Percentiles rank a stretch among this genome's conserved stretches.
Conservation (phyloP, 1,140 invertebrate species). For the Caenorhabditis tropicalis region DNA sequence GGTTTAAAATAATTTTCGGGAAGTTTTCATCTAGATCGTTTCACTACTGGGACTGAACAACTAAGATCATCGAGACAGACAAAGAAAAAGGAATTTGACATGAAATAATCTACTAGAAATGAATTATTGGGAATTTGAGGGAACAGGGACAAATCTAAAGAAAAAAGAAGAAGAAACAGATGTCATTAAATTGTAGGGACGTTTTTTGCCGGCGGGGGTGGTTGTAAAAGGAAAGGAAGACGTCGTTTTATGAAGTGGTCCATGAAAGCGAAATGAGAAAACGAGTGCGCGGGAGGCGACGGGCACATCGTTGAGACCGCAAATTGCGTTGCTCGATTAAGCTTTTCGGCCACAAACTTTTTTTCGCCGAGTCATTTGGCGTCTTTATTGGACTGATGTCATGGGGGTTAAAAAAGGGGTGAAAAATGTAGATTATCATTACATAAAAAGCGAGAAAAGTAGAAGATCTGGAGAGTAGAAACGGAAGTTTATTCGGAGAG, state of each 20-base stretch:
- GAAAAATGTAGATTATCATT: not conserved
- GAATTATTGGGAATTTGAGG: not conserved
- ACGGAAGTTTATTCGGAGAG: not conserved
- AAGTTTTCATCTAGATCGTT: not conserved
- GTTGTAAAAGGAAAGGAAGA: not conserved
- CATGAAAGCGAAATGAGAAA: conserved; percentile 39
- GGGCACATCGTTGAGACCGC: conserved; percentile 7
- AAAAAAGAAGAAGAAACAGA: conserved; percentile 14
- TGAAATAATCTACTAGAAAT: not conserved
- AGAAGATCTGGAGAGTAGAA: not conserved
- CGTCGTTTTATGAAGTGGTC: conserved; percentile 41
- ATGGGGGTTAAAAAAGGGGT: conserved; percentile 11
- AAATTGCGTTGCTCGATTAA: conserved; percentile 42
- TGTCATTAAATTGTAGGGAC: not conserved
- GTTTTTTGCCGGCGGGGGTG: not conserved
- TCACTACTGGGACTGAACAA: not conserved
- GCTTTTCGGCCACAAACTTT: conserved; percentile 25
- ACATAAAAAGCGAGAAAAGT: not conserved
- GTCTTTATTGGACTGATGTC: conserved; percentile 38
- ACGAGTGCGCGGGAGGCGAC: conserved; percentile 4
- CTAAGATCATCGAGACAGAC: not conserved
- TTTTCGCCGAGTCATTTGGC: not conserved
- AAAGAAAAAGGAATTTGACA: not conserved
- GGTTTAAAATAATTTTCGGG: too few species aligned
- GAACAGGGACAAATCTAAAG: not conserved